Percentiles rank a stretch among this genome's conserved stretches.
phyloP scores from a whole-genome alignment of 2,797 vertebrate genomes.

The Phrynocephalus vlangalii region DNA sequence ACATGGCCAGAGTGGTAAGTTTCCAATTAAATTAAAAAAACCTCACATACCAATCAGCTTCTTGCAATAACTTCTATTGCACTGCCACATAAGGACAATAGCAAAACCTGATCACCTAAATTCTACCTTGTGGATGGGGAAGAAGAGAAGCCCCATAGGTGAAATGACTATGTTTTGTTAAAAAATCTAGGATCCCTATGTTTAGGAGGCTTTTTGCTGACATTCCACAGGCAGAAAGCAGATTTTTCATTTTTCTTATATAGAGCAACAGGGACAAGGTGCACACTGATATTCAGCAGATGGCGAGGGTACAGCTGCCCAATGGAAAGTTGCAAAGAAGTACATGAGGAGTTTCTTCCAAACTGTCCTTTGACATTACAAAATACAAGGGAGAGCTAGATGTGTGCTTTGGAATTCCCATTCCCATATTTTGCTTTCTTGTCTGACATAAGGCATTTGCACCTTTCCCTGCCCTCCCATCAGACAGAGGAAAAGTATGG shows the following conservation, averaged over 20 bases:
- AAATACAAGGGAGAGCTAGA: not conserved
- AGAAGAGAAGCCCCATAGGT: not conserved
- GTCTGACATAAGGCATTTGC: not conserved
- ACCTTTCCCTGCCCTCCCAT: not conserved
- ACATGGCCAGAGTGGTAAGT: not conserved
- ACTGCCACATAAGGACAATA: not conserved
- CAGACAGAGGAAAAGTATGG: not conserved
- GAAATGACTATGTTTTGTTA: not conserved
- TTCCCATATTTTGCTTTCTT: not conserved
- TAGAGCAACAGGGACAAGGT: not conserved
- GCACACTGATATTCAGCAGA: not conserved
- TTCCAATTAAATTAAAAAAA: not conserved
- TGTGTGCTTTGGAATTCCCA: not conserved
- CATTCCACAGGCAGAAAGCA: not conserved
- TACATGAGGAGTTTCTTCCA: not conserved
- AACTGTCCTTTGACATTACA: not conserved
- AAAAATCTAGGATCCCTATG: not conserved
- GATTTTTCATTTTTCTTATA: too few species aligned
- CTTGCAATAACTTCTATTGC: not conserved
- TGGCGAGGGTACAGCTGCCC: not conserved
- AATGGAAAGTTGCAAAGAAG: not conserved
- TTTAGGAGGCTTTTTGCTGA: not conserved
- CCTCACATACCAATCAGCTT: not conserved
- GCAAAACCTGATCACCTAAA: not conserved
- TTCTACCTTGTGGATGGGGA: accelerated